A percentile compares a stretch with the other conserved stretches of the same genome.
Evolutionary conservation across 2,797 vertebrate genomes (phyloP).

Genomic region (Cossypha dichroa): DNA sequence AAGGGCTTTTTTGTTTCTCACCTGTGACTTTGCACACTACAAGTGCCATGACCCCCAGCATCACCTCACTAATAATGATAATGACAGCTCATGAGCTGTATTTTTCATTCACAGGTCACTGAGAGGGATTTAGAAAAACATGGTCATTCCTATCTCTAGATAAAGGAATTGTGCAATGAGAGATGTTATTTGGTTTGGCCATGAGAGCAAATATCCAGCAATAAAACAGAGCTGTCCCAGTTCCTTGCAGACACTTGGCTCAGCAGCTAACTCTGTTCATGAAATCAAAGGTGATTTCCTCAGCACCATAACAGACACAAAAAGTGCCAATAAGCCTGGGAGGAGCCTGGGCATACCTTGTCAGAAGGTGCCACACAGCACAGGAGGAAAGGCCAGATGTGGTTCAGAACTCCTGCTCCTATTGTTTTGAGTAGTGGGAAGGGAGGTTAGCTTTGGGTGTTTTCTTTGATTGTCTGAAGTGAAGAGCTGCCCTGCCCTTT

Average conservation of each 20-base stretch:
- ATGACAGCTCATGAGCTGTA: background rate
- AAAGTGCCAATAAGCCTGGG: background rate
- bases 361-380: background rate
- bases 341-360: background rate
- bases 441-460: background rate
- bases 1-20: background rate
- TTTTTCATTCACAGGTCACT: background rate
- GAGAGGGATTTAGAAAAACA: background rate
- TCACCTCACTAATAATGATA: background rate
- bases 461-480: background rate
- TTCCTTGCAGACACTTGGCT: background rate
- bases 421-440: background rate
- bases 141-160: background rate
- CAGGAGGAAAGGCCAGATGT: background rate
- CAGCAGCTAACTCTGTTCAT: background rate
- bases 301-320: background rate
- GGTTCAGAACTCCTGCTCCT: background rate
- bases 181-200: background rate
- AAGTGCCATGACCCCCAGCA: background rate
- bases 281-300: background rate
- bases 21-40: background rate
- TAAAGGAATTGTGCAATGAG: background rate
- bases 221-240: background rate
- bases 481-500: slow-evolving; percentile 7
- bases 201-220: background rate